These are phyloP conservation scores for Tolypeutes matacus DNA, from an alignment of 2,797 vertebrate genomes.

Conservation along the genomic window DNA sequence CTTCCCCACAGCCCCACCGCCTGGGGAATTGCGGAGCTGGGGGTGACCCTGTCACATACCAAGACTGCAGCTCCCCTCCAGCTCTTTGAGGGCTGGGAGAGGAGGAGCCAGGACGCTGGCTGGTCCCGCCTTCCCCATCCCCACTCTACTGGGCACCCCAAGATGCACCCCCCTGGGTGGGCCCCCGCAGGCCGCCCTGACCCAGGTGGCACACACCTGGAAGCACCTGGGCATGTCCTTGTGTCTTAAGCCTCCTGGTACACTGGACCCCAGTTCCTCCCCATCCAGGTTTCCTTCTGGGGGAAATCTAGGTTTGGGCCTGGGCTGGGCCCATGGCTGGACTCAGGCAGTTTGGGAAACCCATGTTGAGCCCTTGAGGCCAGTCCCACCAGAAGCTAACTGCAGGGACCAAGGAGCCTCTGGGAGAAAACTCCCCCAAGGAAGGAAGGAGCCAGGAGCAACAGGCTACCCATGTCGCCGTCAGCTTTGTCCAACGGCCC, in stretches of 20 bases:
- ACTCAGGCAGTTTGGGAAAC: neutral
- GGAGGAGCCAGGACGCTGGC: neutral
- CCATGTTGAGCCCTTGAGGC: neutral
- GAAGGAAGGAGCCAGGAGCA: neutral
- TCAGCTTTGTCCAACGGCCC: neutral
- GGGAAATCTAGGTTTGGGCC: neutral
- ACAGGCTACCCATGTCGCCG: neutral
- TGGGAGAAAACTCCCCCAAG: neutral
- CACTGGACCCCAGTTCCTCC: neutral
- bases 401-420: neutral
- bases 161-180: neutral
- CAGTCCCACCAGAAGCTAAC: neutral
- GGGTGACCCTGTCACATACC: conserved; percentile 73
- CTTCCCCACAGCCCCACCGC: neutral
- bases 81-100: conserved; percentile 11
- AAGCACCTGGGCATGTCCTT: neutral
- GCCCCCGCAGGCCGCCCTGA: neutral
- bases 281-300: neutral
- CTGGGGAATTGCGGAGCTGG: conserved; percentile 56
- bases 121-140: too few species aligned
- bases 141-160: neutral
- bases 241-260: neutral
- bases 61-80: neutral
- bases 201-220: accelerated
- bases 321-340: neutral